Evolutionary conservation across 2,797 vertebrate species (phyloP), one percentile per base, ranked within the genome.

Genomic region (Psittacula echo): DNA sequence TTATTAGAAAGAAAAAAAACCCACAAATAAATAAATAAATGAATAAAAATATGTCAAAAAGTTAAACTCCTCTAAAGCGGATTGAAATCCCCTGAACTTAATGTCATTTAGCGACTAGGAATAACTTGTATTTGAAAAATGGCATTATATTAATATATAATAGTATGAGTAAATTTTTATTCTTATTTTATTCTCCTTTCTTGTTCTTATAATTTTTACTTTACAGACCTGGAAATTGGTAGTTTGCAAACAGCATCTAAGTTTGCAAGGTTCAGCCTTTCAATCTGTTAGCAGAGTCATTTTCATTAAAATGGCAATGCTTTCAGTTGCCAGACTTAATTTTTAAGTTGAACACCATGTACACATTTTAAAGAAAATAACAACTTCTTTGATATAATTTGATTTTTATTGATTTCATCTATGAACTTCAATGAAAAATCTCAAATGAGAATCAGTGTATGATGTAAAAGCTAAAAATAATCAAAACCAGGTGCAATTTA

Each of bases 251-350:
- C 19, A 64, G 10, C 34, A 86, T 48, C 54, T 74, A 80, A 85
- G 6, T 14, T 82, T 83, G 56, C 2, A 14, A 88, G 20, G 37
- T 76, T 85, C 50, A 75, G 54, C 9, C 26, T 77, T 93, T 92
- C 73, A 77, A 37, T 66, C 64, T 79, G 23, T 68, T 82, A 91
- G 87, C 6, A 41, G 34, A 75, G 34, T 51, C 7, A 68, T 68
- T 94, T 92, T 87, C 95, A 94, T 91, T 95, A 77, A 91, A 93
- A 91, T 87, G 42, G 6, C 60, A 90, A 90, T 61, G 24, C 12
- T 93, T 86, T 85, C 67, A 74, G 51, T 79, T 92, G 23, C 29
- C 65, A 58, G 13, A 64, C 20, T 83, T 88, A 5, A 60, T 80
- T 94, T 95, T 87, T 82, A 47, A 75, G 56, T 23, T 72, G 44